Base-by-base conservation (phyloP, 2,888 invertebrate genomes). In the Graphium colonna region DNA sequence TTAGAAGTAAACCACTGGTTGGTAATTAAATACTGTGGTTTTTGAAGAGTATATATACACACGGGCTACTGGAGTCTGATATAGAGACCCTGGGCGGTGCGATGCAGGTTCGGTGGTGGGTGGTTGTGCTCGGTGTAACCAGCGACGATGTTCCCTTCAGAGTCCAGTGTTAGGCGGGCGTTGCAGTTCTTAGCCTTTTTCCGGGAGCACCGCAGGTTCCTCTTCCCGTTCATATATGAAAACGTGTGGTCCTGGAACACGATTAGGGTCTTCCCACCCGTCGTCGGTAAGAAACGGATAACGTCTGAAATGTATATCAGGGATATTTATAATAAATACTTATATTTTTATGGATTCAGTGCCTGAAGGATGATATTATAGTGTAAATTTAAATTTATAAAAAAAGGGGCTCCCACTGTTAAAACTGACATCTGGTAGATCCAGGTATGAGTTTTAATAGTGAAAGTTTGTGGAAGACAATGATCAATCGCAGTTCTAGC, bases 121-220 rank as follows among this genome's bases (percentile, higher is more conserved):
- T 48, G 53, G 17, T 36, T 56, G n/a, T 41, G 28, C 13, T 40
- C 16, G 1, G 18, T 15, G 15, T n/a, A 26, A 0, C 59, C 61
- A 12, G 1, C 12, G 12, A 59, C 40, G 4, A 74, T 55, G 1
- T 43, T 39, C 0, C 69, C 69, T 13, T 57, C 17, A 0, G 15
- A 21, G 12, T 67, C 58, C 0, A 75, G 38, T 3, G 26, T 61
- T 3, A 75, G 51, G 10, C 52, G 63, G 4, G 74, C 71, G 0
- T 47, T 52, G 47, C 75, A 75, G 0, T 44, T 60, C 52, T 26
- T 58, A 13, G 56, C 49, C 10, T 10, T 26, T 15, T 60, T 59
- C 36, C 58, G 71, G 0, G 75, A 75, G 40, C 77, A 76, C 1
- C 69, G 52, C 12, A 76, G 17, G 12, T 48, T n/a, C 15, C 26